Base-by-base conservation (phyloP, 2,113 vertebrate species). In the Chionis minor region DNA sequence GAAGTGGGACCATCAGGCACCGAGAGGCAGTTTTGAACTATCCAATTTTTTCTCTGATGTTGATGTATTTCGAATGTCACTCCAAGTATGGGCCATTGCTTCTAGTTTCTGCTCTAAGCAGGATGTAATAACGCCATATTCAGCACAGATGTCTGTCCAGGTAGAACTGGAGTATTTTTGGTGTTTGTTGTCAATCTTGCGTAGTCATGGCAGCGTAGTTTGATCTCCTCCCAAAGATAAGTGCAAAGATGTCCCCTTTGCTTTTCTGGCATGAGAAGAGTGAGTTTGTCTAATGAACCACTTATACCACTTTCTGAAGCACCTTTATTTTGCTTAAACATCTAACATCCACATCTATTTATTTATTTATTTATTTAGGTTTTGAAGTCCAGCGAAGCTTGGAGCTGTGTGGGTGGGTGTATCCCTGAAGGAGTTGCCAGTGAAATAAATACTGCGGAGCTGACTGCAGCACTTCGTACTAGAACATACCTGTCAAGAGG, bases 401-500 rank as follows among this genome's bases (percentile, higher is more conserved):
- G 58, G 74, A 97, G 70, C 79, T 84, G 7, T 51, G 67, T 54
- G 56, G 42, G 83, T 0, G 21, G 14, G 24, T 91, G 62, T 74
- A 89, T 89, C 70, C 32, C 22, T 87, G 81, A 23, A 72, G 88
- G 89, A 91, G n/a, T 2, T 89, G 70, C 81, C 24, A 26, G 23
- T 51, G 47, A 38, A 73, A 80, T 32, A 33, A 21, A 51, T 23
- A 22, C 24, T 20, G 40, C 81, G 80, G 78, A 89, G 87, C 78
- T 92, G 78, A 94, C 66, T 70, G 70, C 89, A 79, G 86, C 81
- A 91, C 62, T 93, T 91, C 86, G 81, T 92, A 24, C 83, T 51
- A 23, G 28, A 92, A 30, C 70, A 27, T 26, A 79, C 62, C 77
- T 87, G 86, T 85, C 92, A 85, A 35, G 85, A 91, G 92, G 42